These are phyloP conservation scores for Paradoxurus hermaphroditus DNA, from an alignment of 2,113 vertebrate species.

Conservation along the genomic window DNA sequence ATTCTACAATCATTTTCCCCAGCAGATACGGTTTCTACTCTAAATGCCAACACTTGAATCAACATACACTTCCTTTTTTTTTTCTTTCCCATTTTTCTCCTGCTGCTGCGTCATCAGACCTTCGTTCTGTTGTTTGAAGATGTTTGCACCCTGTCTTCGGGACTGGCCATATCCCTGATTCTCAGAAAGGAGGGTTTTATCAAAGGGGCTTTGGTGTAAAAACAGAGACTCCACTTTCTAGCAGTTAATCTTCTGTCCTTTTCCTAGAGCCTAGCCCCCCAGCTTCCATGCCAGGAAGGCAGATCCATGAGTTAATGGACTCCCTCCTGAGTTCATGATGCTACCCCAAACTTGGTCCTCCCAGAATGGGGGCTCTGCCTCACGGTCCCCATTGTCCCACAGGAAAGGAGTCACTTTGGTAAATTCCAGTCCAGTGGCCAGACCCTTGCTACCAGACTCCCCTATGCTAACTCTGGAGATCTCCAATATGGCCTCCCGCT, in stretches of 20 bases:
- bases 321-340: background rate
- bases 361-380: background rate
- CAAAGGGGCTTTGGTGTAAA: background rate
- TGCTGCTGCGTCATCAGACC: background rate
- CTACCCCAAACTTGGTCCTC: background rate
- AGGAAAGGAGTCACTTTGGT: background rate
- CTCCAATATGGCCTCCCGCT: background rate
- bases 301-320: background rate
- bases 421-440: background rate
- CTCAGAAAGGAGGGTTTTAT: background rate
- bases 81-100: background rate
- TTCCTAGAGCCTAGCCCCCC: background rate
- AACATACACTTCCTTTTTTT: background rate
- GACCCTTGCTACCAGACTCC: background rate
- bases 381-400: background rate
- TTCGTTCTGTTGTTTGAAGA: background rate
- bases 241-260: background rate
- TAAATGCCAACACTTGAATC: background rate
- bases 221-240: background rate
- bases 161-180: background rate
- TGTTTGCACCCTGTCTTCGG: background rate
- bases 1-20: conserved; percentile 23
- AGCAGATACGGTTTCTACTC: background rate
- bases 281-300: background rate
- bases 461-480: background rate